A percentile compares a stretch with the other conserved stretches of the same genome.
phyloP scores from a whole-genome alignment of 2,797 vertebrate genomes.

The Corythornis leucogaster region DNA sequence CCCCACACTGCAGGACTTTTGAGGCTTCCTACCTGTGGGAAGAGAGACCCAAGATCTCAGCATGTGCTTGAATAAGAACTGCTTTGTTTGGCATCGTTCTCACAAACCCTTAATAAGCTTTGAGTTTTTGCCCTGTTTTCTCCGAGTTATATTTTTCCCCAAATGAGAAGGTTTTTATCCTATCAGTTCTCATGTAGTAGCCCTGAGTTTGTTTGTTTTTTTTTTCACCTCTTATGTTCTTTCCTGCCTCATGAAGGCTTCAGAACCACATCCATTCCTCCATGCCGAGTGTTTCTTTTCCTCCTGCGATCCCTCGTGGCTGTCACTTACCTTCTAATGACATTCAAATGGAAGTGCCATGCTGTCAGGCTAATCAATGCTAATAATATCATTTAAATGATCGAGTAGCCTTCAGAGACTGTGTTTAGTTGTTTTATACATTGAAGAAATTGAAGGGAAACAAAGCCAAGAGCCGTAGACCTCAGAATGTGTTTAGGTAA shows the following conservation, averaged over 20 bases:
- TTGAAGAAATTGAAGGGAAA: neutral
- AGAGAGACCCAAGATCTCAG: neutral
- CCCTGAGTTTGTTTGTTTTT: neutral
- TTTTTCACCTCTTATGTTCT: neutral
- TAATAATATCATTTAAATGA: neutral
- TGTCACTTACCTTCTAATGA: neutral
- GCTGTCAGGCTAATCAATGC: neutral
- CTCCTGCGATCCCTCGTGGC: neutral
- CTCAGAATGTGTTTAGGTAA: neutral
- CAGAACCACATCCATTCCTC: neutral
- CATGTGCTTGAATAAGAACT: neutral
- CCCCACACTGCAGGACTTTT: fast-evolving
- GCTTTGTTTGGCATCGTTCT: fast-evolving
- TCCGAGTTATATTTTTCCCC: neutral
- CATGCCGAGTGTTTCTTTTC: neutral
- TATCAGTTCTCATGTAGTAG: neutral
- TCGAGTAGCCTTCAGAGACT: neutral
- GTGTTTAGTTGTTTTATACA: neutral
- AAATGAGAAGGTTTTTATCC: neutral
- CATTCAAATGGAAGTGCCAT: conserved; percentile 3
- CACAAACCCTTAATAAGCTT: neutral
- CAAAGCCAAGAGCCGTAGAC: neutral
- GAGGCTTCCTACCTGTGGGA: neutral
- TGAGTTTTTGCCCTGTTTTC: neutral
- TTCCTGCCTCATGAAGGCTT: neutral